These are phyloP conservation scores for Tetropium fuscum DNA, from an alignment of 2,888 invertebrate species.

Conservation along the genomic window DNA sequence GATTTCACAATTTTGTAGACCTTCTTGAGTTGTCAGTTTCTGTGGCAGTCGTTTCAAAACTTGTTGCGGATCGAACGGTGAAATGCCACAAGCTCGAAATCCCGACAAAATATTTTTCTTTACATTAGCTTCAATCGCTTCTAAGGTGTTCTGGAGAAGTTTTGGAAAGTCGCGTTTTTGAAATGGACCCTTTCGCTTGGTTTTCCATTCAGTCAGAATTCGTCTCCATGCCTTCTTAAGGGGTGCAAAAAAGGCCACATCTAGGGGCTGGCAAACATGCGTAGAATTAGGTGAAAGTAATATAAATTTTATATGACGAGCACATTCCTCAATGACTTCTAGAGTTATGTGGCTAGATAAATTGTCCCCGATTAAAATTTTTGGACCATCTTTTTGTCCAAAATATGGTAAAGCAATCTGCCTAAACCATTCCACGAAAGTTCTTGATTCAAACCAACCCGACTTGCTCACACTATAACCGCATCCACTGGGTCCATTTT, in stretches of 20 bases:
- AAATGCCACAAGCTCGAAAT: neutral
- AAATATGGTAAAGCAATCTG: conserved; percentile 28
- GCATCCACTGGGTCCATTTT: conserved; percentile 19
- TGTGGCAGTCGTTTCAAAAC: too few species aligned
- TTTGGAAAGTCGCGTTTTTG: neutral
- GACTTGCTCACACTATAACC: conserved; percentile 20
- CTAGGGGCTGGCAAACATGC: conserved; percentile 12
- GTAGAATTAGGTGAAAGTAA: conserved; percentile 14
- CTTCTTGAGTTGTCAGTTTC: too few species aligned
- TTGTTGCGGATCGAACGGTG: too few species aligned
- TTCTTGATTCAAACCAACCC: conserved; percentile 32
- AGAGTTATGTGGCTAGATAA: conserved; percentile 7
- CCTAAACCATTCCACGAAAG: conserved; percentile 33
- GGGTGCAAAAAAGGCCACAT: neutral
- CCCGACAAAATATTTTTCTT: neutral
- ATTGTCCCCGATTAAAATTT: conserved; percentile 54
- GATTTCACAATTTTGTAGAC: too few species aligned
- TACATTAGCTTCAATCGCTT: neutral
- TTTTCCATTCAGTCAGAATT: neutral
- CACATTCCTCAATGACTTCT: conserved; percentile 14
- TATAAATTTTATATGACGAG: too few species aligned
- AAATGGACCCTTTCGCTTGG: neutral
- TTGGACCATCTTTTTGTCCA: conserved; percentile 39
- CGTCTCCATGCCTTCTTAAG: neutral
- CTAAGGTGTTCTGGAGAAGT: neutral